These are phyloP conservation scores for Propithecus perrieri DNA, from an alignment of 2,797 vertebrate species.

Conservation along the genomic window DNA sequence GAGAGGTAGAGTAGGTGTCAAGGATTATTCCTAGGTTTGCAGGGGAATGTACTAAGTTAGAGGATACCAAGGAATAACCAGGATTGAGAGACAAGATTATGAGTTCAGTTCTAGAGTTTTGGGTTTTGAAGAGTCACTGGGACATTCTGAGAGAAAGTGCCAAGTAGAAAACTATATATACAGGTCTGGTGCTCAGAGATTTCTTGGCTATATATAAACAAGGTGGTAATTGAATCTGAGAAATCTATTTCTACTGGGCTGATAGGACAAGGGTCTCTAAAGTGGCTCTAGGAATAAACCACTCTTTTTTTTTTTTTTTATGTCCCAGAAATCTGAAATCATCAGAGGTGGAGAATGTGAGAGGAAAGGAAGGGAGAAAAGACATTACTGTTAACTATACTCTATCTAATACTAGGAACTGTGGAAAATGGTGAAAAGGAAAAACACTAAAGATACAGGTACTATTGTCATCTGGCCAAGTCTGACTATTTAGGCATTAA, in stretches of 20 bases:
- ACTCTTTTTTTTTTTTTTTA: background rate
- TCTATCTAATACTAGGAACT: background rate
- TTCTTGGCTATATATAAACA: background rate
- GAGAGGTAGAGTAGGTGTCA: background rate
- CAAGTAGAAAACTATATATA: background rate
- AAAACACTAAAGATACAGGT: background rate
- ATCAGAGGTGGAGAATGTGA: background rate
- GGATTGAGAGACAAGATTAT: background rate
- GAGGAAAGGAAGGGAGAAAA: background rate
- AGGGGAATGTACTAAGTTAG: background rate
- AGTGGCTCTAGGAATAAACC: background rate
- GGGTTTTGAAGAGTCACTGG: background rate
- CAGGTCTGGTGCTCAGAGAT: background rate
- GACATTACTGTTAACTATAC: background rate
- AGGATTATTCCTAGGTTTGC: background rate
- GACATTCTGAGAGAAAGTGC: background rate
- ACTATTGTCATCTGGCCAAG: background rate
- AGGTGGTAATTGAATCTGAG: background rate
- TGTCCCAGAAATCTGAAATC: background rate
- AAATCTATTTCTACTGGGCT: background rate
- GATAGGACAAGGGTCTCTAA: background rate
- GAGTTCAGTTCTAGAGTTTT: background rate
- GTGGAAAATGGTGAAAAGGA: background rate
- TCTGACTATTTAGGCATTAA: background rate
- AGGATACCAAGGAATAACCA: background rate